Evolutionary conservation across 2,797 vertebrate species (phyloP).

Genomic region (Streptopelia turtur): DNA sequence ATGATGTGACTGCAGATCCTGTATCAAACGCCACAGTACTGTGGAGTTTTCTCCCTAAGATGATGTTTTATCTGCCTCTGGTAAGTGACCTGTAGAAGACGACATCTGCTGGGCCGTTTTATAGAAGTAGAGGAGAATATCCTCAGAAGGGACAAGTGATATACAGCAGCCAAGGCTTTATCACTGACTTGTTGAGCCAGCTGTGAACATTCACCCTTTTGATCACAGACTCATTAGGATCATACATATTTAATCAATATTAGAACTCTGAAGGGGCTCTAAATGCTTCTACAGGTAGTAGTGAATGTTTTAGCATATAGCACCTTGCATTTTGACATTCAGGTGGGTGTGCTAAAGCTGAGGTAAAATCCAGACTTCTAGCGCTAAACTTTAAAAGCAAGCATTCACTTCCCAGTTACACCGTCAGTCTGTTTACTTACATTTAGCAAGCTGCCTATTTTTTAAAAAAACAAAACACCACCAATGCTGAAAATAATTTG

Average conservation of each 20-base stretch:
- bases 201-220: not conserved
- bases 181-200: not conserved
- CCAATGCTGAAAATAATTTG: not conserved
- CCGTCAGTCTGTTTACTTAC: not conserved
- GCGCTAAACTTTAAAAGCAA: not conserved
- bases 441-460: not conserved
- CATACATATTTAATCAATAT: not conserved
- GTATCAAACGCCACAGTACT: not conserved
- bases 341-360: not conserved
- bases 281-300: not conserved
- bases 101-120: not conserved
- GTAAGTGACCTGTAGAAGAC: not conserved
- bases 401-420: not conserved
- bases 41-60: not conserved
- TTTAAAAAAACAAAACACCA: not conserved
- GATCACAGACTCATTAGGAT: not conserved
- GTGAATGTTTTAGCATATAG: not conserved
- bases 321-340: constrained; percentile 1
- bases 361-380: not conserved
- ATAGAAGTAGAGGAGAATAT: not conserved
- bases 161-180: not conserved
- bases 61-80: not conserved
- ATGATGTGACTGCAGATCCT: not conserved
- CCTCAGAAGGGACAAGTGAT: not conserved
- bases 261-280: not conserved